A percentile compares a stretch with the other conserved stretches of the same genome.
These are phyloP conservation scores for Columba janthina DNA, from an alignment of 2,113 vertebrate species.

Conservation along the genomic window DNA sequence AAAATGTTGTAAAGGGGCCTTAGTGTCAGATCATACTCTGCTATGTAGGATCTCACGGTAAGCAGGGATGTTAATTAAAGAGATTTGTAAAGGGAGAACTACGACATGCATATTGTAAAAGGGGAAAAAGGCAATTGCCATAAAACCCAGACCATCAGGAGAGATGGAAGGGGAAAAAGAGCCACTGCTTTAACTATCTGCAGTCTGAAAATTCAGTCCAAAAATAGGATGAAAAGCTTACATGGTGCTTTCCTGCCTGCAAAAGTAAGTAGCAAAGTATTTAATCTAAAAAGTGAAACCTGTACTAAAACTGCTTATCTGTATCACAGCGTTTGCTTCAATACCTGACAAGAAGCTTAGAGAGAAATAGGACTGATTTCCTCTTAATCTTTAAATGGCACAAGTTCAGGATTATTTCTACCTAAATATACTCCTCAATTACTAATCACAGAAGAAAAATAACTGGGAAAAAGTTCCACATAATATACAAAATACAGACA, in stretches of 20 bases:
- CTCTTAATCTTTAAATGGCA: constrained; percentile 7
- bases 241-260: not conserved
- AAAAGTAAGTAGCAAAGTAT: not conserved
- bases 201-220: not conserved
- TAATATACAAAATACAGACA: not conserved
- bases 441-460: not conserved
- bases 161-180: not conserved
- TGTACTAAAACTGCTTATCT: constrained; percentile 19
- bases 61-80: not conserved
- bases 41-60: not conserved
- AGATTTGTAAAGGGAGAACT: not conserved
- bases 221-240: not conserved
- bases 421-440: constrained; percentile 3
- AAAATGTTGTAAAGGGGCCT: not conserved
- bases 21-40: not conserved
- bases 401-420: constrained; percentile 29
- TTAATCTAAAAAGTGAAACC: constrained; percentile 21
- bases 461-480: not conserved
- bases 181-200: not conserved
- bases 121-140: not conserved
- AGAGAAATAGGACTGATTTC: constrained; percentile 21
- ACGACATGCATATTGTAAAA: not conserved
- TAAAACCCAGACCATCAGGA: not conserved
- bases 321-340: not conserved
- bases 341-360: constrained; percentile 28